Conservation (phyloP, 2,888 invertebrate species). For the Caenorhabditis zanzibari region DNA sequence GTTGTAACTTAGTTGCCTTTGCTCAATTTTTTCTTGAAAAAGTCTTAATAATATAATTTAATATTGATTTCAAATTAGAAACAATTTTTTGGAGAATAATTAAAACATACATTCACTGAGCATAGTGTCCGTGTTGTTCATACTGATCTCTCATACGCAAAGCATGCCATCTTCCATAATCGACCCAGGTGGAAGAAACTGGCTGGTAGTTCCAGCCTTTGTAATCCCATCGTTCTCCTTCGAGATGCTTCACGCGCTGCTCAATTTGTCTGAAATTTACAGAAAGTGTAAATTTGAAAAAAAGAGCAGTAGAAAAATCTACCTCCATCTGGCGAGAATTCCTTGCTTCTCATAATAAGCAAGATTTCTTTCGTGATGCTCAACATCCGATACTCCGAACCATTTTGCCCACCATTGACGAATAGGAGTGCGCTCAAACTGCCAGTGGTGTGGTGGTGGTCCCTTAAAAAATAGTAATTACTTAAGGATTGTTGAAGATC, state of each 20-base stretch:
- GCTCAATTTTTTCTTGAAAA: too few species aligned
- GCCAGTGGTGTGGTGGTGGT: constrained; percentile 81
- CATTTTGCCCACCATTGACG: constrained; percentile 79
- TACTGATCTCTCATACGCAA: constrained; percentile 77
- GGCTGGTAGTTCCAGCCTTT: constrained; percentile 82
- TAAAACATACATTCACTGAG: constrained; percentile 66
- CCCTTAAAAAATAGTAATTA: constrained; percentile 55
- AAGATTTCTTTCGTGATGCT: constrained; percentile 79
- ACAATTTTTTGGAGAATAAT: neutral
- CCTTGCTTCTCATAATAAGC: constrained; percentile 79
- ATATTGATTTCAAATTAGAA: neutral
- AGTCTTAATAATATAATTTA: too few species aligned
- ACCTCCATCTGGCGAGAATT: constrained; percentile 81
- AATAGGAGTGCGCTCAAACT: constrained; percentile 81
- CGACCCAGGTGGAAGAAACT: constrained; percentile 81
- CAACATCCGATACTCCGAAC: constrained; percentile 75
- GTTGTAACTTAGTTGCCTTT: too few species aligned
- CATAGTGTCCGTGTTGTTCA: constrained; percentile 80
- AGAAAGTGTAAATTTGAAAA: neutral
- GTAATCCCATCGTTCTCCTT: constrained; percentile 82
- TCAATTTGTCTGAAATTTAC: constrained; percentile 76
- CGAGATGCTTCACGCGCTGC: constrained; percentile 81
- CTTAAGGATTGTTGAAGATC: neutral
- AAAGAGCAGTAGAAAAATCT: neutral
- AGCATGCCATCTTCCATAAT: constrained; percentile 78